Evolutionary conservation across 2,888 invertebrate genomes (phyloP), one percentile per base, ranked within the genome.

Genomic region (Cephus sareptanus): DNA sequence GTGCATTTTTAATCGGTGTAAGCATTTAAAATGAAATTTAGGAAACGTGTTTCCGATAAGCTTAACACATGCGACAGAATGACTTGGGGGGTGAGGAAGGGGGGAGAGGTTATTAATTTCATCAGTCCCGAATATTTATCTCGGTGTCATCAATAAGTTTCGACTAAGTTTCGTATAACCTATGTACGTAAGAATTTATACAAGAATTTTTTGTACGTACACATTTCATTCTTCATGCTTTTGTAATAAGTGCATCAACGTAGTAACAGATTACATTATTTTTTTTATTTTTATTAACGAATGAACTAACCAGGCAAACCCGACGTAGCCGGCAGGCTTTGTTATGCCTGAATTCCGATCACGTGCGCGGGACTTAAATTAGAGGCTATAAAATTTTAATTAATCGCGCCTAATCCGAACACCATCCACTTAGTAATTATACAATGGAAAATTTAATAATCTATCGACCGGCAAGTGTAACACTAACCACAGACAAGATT

Each of bases 361-460:
- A 85, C 84, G 87, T 81, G 76, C 82, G 76, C 74, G 80, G 77
- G 81, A 83, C 82, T 83, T 78, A 82, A 88, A 88, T 89, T 88
- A 90, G 80, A 82, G 79, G 80, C 82, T 81, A 85, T 87, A 83
- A 87, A 89, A 84, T 85, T 89, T 88, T 88, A 89, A 89, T 89
- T 85, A 87, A 86, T 82, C 83, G 84, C 82, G 83, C 82, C 87
- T 85, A 86, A 87, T 87, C 85, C 79, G 35, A 73, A 78, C 73
- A 71, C 78, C 37, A 77, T 75, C 34, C 81, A 75, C 77, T 81
- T 77, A 78, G 79, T 83, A 83, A 84, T 84, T 85, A 83, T 83
- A 69, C 80, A 80, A 84, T 81, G 82, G 83, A 84, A 85, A 85
- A 83, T 83, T 84, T 83, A 85, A 85, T 85, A 84, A 83, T 83